Conservation (phyloP, 2,113 vertebrate species). For the Eolophus roseicapilla region DNA sequence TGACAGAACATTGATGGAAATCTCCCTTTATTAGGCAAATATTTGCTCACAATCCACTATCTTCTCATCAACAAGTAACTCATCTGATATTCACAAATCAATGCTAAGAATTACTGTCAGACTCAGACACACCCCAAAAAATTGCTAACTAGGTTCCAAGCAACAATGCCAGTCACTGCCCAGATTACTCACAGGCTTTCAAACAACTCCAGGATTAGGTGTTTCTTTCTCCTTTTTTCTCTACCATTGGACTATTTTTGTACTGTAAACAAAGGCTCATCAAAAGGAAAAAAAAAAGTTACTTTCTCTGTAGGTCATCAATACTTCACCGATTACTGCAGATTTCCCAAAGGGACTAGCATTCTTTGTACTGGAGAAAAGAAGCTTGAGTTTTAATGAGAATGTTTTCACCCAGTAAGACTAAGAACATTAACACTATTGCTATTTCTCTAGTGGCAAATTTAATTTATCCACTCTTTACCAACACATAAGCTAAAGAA, state of each 20-base stretch:
- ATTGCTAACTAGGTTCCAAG: background rate
- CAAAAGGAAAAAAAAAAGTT: background rate
- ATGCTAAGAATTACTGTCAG: background rate
- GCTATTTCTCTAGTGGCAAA: background rate
- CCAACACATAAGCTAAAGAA: background rate
- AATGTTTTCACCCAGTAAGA: background rate
- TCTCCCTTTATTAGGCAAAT: background rate
- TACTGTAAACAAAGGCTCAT: background rate
- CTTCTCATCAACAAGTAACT: background rate
- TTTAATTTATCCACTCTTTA: background rate
- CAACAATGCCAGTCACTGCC: background rate
- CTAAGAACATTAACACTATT: background rate
- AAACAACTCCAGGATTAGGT: background rate
- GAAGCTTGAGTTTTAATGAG: background rate
- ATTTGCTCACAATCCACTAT: rapidly evolving
- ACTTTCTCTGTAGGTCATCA: background rate
- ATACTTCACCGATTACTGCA: background rate
- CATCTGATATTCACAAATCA: background rate
- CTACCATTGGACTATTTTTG: background rate
- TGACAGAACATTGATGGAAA: background rate
- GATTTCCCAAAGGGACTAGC: background rate
- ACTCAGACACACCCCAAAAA: background rate
- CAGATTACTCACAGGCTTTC: background rate
- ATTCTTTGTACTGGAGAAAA: background rate
- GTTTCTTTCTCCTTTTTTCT: background rate